Percentiles rank a stretch among this genome's conserved stretches.
These are phyloP conservation scores for Hiodon alosoides DNA, from an alignment of 2,113 vertebrate species.

Conservation along the genomic window DNA sequence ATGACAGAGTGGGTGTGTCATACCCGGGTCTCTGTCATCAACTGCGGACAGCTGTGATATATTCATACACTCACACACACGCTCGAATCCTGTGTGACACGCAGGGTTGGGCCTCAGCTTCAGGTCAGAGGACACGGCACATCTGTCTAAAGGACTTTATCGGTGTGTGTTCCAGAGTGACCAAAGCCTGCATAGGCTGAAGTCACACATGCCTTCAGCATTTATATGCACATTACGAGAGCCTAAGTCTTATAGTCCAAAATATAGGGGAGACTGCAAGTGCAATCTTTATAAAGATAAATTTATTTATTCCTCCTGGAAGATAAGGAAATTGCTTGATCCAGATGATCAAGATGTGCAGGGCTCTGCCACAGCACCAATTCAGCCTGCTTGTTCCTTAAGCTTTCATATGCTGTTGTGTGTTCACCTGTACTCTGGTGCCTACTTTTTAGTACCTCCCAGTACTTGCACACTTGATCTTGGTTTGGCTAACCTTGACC, in stretches of 20 bases:
- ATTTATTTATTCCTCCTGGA: no score
- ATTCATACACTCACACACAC: neutral
- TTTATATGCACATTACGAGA: neutral
- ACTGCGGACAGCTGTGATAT: neutral
- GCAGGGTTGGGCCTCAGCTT: conserved; percentile 24
- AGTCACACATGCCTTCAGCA: conserved; percentile 18
- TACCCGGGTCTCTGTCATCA: neutral
- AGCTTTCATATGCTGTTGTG: neutral
- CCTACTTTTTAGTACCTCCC: no score
- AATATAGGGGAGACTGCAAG: neutral
- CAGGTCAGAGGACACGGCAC: conserved; percentile 47
- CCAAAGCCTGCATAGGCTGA: conserved; percentile 35
- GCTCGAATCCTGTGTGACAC: neutral
- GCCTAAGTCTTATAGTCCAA: neutral
- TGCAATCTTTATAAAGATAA: neutral
- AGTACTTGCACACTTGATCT: no score
- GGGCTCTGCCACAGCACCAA: no score
- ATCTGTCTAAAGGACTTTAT: conserved; percentile 44
- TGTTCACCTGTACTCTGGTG: neutral
- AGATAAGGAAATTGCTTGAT: conserved; percentile 2
- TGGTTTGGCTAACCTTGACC: no score
- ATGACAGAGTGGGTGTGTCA: neutral
- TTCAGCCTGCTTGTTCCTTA: neutral
- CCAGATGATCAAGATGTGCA: neutral
- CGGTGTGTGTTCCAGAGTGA: conserved; percentile 28